phyloP scores from a whole-genome alignment of 2,888 invertebrate genomes.

The Choreutis nemorana region DNA sequence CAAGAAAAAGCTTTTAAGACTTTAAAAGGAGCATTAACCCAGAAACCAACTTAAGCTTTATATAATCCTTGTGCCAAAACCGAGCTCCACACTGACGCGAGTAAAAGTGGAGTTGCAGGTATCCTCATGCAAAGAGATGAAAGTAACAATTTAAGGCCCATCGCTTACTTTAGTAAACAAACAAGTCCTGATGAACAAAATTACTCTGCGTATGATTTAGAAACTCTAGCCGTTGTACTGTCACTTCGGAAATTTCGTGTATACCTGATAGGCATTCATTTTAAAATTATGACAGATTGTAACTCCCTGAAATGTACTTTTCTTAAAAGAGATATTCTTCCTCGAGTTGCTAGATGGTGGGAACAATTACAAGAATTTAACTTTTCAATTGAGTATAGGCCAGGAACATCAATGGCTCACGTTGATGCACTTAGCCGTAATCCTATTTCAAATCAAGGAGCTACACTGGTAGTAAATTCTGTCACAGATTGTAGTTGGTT shows the following conservation, averaged over 20 bases:
- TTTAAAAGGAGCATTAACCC: constrained; percentile 12
- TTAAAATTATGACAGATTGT: constrained; percentile 21
- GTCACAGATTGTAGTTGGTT: no score
- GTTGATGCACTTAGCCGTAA: constrained; percentile 23
- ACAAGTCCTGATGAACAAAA: constrained; percentile 19
- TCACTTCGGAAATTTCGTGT: constrained; percentile 20
- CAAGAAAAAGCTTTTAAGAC: constrained; percentile 11
- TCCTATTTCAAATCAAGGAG: no score
- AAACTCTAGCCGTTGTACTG: constrained; percentile 2
- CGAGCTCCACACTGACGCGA: constrained; percentile 25
- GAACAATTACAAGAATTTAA: constrained; percentile 18
- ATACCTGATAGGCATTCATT: constrained; percentile 18
- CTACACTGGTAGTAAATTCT: no score
- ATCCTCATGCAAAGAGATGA: constrained; percentile 17
- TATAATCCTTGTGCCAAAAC: constrained; percentile 12
- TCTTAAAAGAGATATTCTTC: constrained; percentile 16
- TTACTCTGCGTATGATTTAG: constrained; percentile 24
- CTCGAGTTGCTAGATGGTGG: constrained; percentile 25
- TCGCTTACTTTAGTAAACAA: constrained; percentile 20
- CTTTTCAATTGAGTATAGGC: constrained; percentile 17
- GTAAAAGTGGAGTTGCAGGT: constrained; percentile 19
- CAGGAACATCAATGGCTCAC: constrained; percentile 17
- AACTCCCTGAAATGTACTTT: no score
- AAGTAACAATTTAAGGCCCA: constrained; percentile 8
- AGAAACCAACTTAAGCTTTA: constrained; percentile 13